phyloP scores from a whole-genome alignment of 2,888 invertebrate species.

The Holacanthella duospinosa region DNA sequence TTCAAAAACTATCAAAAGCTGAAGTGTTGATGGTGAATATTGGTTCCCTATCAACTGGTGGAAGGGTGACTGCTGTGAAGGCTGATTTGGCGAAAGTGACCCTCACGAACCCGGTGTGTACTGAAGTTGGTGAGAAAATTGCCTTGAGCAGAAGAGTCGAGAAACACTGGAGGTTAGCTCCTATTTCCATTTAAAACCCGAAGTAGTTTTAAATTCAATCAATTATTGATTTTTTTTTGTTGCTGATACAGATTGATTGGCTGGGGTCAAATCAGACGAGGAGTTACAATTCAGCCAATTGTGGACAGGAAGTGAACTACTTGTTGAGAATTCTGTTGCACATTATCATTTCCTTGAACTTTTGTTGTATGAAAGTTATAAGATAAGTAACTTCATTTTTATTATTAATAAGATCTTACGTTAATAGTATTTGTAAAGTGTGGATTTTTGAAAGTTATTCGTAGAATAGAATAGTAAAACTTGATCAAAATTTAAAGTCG shows the following conservation, averaged over 20 bases:
- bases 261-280: constrained; percentile 98
- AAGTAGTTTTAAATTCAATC: constrained; percentile 1
- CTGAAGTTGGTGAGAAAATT: constrained; percentile 96
- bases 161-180: constrained; percentile 98
- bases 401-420: too few relatives aligned
- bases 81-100: constrained; percentile 96
- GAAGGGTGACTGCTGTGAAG: constrained; percentile 84
- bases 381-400: too few relatives aligned
- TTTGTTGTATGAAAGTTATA: neutral
- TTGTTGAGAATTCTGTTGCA: neutral
- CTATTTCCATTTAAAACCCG: too few relatives aligned
- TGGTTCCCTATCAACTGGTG: constrained; percentile 96
- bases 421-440: too few relatives aligned
- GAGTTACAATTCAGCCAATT: constrained; percentile 80
- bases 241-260: constrained; percentile 73
- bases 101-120: constrained; percentile 94
- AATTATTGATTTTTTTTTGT: neutral
- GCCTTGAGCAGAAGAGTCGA: constrained; percentile 97
- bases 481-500: too few relatives aligned
- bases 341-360: neutral
- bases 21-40: constrained; percentile 96
- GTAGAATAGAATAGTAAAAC: too few relatives aligned
- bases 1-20: constrained; percentile 77
- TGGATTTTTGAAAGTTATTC: too few relatives aligned
- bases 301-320: neutral